These are phyloP conservation scores for Dynastes grantii DNA, from an alignment of 2,888 invertebrate genomes.

Conservation along the genomic window DNA sequence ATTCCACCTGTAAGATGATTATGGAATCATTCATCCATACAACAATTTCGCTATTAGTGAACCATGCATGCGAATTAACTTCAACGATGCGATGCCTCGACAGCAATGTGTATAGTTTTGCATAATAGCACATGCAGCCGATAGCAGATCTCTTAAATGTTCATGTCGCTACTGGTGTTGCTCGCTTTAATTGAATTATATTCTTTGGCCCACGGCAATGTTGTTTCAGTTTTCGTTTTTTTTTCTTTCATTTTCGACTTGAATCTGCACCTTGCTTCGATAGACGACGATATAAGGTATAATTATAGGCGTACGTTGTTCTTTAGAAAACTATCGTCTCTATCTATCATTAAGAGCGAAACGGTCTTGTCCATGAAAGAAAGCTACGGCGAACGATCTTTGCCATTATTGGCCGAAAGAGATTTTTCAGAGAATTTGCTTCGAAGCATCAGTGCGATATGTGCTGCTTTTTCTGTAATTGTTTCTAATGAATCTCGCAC, in stretches of 20 bases:
- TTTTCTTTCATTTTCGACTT: neutral
- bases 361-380: neutral
- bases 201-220: neutral
- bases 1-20: neutral
- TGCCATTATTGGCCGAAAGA: constrained; percentile 3
- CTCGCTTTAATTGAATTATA: constrained; percentile 28
- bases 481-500: constrained; percentile 15
- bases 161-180: constrained; percentile 24
- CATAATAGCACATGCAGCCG: constrained; percentile 21
- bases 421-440: neutral
- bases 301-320: neutral
- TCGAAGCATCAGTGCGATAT: neutral
- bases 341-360: neutral
- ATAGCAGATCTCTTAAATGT: constrained; percentile 15
- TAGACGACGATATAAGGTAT: neutral
- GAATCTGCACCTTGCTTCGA: constrained; percentile 9
- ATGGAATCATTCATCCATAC: constrained; percentile 9
- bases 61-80: constrained; percentile 11
- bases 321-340: constrained; percentile 1
- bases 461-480: constrained; percentile 11
- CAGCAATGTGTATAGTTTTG: constrained; percentile 2
- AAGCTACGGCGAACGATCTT: neutral
- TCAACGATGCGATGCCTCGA: constrained; percentile 14
- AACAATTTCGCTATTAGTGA: constrained; percentile 21
- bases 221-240: neutral